Percentiles rank a stretch among this genome's conserved stretches.
Conservation (phyloP, 2,113 vertebrate species). For the Brachyhypopomus gauderio region DNA sequence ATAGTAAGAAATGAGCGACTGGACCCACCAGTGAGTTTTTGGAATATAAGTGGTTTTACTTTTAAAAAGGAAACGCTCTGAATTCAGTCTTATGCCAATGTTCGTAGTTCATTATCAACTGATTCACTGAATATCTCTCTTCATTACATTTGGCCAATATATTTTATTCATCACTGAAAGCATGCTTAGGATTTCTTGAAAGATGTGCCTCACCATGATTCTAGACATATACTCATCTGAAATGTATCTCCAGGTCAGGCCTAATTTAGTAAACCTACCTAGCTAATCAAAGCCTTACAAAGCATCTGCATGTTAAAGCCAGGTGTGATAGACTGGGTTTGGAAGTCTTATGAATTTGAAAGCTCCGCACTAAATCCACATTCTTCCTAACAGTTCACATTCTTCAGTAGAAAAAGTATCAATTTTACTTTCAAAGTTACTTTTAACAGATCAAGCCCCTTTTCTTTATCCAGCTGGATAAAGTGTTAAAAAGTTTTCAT, state of each 20-base stretch:
- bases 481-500: constrained; percentile 3
- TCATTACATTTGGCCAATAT: background rate
- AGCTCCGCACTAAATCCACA: background rate
- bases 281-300: background rate
- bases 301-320: constrained; percentile 14
- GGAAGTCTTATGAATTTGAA: background rate
- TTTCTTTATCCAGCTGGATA: background rate
- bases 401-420: background rate
- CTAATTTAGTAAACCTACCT: background rate
- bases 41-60: background rate
- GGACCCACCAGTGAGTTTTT: too few species aligned
- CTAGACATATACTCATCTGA: background rate
- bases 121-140: background rate
- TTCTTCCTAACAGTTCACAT: background rate
- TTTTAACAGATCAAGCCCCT: background rate
- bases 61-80: background rate
- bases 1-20: too few species aligned
- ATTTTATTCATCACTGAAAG: background rate
- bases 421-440: background rate
- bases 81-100: background rate
- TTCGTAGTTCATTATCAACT: background rate
- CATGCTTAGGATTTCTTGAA: background rate
- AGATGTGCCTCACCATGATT: background rate
- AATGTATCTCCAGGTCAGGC: background rate
- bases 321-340: background rate